These are phyloP conservation scores for Nesoenas mayeri DNA, from an alignment of 2,113 vertebrate genomes.

Conservation along the genomic window DNA sequence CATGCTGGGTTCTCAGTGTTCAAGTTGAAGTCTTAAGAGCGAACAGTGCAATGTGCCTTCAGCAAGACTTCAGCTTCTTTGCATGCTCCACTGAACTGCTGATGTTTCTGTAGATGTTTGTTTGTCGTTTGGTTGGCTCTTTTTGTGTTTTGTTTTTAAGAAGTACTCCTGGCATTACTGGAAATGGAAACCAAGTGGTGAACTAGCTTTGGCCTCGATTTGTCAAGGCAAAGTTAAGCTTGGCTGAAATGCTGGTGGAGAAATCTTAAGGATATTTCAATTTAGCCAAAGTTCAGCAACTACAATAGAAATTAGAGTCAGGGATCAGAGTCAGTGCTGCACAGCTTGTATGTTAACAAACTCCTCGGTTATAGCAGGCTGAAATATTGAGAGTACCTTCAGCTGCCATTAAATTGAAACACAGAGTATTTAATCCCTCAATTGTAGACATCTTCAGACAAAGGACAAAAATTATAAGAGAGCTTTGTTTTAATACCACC, in stretches of 20 bases:
- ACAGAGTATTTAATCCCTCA: background rate
- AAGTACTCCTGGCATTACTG: background rate
- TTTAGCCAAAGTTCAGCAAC: background rate
- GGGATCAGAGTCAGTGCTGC: background rate
- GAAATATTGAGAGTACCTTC: background rate
- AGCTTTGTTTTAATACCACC: background rate
- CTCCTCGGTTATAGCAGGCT: background rate
- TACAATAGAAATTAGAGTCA: background rate
- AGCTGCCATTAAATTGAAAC: background rate
- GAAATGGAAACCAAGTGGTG: background rate
- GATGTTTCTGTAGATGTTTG: background rate
- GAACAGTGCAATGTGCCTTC: background rate
- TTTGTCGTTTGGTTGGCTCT: background rate
- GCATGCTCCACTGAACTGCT: slow-evolving; percentile 22
- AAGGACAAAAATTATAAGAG: background rate
- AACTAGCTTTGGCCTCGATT: background rate
- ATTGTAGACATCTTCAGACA: background rate
- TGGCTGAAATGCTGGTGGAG: background rate
- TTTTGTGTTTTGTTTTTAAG: background rate
- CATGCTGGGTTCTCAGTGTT: background rate
- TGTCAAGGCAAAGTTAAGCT: background rate
- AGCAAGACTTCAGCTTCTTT: background rate
- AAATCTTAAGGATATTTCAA: background rate
- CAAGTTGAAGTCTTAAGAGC: background rate
- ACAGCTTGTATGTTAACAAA: background rate